Evolutionary conservation across 2,888 invertebrate genomes (phyloP).

Genomic region (Drosophila gaucha): DNA sequence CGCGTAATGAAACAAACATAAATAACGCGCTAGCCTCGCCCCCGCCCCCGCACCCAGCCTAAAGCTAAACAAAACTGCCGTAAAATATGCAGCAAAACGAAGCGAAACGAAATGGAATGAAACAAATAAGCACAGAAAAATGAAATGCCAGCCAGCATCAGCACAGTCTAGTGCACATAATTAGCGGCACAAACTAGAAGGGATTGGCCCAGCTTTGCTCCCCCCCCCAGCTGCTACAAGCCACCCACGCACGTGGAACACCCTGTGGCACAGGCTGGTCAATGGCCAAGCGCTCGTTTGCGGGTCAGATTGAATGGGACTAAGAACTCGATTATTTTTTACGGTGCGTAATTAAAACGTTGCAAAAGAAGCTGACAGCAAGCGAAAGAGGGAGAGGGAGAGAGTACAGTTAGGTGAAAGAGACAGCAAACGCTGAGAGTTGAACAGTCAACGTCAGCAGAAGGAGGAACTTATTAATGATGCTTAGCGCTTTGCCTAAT

Average conservation of each 20-base stretch:
- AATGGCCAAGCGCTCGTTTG: conserved; percentile 59
- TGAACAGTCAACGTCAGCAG: conserved; percentile 60
- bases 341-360: conserved; percentile 67
- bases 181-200: conserved; percentile 47
- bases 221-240: neutral
- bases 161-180: conserved; percentile 76
- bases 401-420: neutral
- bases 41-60: neutral
- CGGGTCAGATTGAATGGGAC: conserved; percentile 61
- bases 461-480: conserved; percentile 70
- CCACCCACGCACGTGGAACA: neutral
- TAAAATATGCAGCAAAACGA: conserved; percentile 33
- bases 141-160: conserved; percentile 51
- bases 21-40: conserved; percentile 42
- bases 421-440: conserved; percentile 17
- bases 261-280: conserved; percentile 43
- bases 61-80: conserved; percentile 37
- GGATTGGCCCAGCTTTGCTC: conserved; percentile 17
- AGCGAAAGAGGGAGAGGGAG: neutral
- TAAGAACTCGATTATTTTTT: conserved; percentile 77
- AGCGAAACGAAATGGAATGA: conserved; percentile 42
- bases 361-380: conserved; percentile 19
- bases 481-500: conserved; percentile 60
- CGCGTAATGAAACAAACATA: conserved; percentile 67
- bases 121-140: conserved; percentile 51